phyloP scores from a whole-genome alignment of 2,113 vertebrate genomes.

The Rhinopomastus cyanomelas region DNA sequence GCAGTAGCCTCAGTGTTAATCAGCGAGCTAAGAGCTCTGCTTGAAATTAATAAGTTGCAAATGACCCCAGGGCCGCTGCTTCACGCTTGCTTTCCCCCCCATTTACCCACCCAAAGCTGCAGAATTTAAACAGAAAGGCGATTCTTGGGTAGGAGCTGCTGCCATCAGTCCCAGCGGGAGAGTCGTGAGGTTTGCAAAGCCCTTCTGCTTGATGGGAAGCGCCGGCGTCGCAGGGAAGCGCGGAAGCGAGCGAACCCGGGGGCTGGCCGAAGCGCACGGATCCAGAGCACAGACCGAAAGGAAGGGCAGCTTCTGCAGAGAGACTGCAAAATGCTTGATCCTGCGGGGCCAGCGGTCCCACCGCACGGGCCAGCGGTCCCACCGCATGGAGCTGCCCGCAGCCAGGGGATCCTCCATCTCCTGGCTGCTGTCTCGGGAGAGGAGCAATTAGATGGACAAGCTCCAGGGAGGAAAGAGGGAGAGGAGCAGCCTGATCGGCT shows the following conservation, averaged over 20 bases:
- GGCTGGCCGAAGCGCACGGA: background rate
- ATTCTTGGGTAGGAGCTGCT: slow-evolving; percentile 71
- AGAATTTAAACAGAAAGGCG: slow-evolving; percentile 75
- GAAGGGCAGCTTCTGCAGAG: background rate
- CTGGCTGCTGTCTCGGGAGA: background rate
- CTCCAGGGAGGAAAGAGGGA: background rate
- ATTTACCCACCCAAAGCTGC: slow-evolving; percentile 22
- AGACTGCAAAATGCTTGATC: background rate
- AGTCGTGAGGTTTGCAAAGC: slow-evolving; percentile 54
- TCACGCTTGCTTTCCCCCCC: slow-evolving; percentile 50
- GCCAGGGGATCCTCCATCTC: background rate
- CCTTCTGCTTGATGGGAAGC: slow-evolving; percentile 70
- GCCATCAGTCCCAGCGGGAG: slow-evolving; percentile 73
- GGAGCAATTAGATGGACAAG: background rate
- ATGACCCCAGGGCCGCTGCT: slow-evolving; percentile 69
- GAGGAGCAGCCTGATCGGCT: background rate
- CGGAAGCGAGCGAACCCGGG: background rate
- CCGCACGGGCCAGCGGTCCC: background rate
- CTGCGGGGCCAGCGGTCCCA: background rate
- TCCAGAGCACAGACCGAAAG: background rate
- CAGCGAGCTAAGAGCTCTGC: slow-evolving; percentile 54
- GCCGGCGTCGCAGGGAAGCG: slow-evolving; percentile 25
- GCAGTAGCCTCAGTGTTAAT: slow-evolving; percentile 59
- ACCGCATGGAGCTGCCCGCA: background rate
- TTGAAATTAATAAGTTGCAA: slow-evolving; percentile 79